Evolutionary conservation across 1,140 invertebrate species (phyloP).

Genomic region (Ceratosolen solmsi): DNA sequence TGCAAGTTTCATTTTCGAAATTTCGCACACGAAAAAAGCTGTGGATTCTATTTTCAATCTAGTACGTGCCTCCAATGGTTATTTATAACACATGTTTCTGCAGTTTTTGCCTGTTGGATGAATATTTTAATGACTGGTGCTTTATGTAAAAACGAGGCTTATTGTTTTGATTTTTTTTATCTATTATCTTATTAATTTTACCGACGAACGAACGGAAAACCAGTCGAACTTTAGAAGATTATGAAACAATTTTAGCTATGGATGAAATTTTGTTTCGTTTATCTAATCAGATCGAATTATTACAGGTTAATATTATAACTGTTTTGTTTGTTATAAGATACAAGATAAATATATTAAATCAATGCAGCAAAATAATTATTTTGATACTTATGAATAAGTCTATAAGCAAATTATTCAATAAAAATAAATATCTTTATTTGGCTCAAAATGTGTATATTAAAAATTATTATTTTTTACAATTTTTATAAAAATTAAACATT

Average conservation of each 20-base stretch:
- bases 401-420: background rate
- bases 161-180: background rate
- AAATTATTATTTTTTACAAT: background rate
- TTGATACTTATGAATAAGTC: too few relatives aligned
- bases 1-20: slow-evolving; percentile 28
- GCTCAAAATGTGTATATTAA: background rate
- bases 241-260: slow-evolving; percentile 59
- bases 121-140: background rate
- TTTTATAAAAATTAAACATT: slow-evolving; percentile 6
- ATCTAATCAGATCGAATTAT: slow-evolving; percentile 63
- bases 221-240: background rate
- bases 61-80: slow-evolving; percentile 68
- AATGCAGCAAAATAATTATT: background rate
- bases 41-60: slow-evolving; percentile 65
- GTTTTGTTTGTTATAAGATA: too few relatives aligned
- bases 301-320: slow-evolving; percentile 64
- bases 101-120: slow-evolving; percentile 56
- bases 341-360: too few relatives aligned
- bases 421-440: slow-evolving; percentile 3
- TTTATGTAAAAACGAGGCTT: background rate
- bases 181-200: background rate
- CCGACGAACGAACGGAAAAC: background rate
- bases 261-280: slow-evolving; percentile 70
- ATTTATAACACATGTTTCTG: slow-evolving; percentile 67
- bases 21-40: background rate